A percentile compares a stretch with the other conserved stretches of the same genome.
Conservation (phyloP, 2,797 vertebrate species). For the Aselliscus stoliczkanus region DNA sequence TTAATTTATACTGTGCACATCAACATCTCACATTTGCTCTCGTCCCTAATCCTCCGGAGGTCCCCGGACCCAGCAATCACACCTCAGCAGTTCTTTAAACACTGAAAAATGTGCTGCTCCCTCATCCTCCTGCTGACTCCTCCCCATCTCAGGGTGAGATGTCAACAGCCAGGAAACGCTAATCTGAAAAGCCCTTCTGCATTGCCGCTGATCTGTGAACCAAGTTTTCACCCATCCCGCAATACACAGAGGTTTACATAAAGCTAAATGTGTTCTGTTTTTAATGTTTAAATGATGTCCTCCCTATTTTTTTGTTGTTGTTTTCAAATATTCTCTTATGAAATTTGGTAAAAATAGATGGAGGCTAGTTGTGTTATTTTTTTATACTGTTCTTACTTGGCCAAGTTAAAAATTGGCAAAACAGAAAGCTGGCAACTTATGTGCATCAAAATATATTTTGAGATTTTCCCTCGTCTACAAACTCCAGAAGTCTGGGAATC, state of each 20-base stretch:
- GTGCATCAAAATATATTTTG: not conserved
- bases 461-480: not conserved
- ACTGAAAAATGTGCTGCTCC: not conserved
- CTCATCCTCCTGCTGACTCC: rapidly evolving
- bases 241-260: not conserved
- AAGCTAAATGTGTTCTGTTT: not conserved
- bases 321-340: conserved; percentile 19
- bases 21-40: not conserved
- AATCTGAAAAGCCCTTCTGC: not conserved
- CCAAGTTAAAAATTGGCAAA: conserved; percentile 21
- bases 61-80: not conserved
- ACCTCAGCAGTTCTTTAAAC: not conserved
- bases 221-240: not conserved
- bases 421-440: not conserved
- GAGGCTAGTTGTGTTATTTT: not conserved
- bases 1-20: not conserved
- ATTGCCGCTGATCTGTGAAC: not conserved
- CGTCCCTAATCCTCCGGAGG: not conserved
- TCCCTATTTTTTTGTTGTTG: not conserved
- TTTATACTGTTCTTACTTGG: not conserved
- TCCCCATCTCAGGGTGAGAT: not conserved
- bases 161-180: not conserved
- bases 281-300: not conserved
- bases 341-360: conserved; percentile 7
- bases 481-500: not conserved